Base-by-base conservation (phyloP, 2,888 invertebrate species). In the Octonoba sinensis region DNA sequence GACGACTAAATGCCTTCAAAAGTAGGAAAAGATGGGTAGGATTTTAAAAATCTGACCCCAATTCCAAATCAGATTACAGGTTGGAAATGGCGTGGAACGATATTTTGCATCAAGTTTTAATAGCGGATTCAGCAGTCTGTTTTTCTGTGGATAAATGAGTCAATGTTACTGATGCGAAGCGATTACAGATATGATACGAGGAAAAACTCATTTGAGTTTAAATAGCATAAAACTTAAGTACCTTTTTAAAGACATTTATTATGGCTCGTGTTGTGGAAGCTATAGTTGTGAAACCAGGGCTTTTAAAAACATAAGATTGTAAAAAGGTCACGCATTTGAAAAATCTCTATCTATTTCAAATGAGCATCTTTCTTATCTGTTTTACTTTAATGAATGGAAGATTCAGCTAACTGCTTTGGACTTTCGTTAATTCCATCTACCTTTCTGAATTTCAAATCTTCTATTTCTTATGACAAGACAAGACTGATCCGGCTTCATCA, bases 91-190 rank as follows among this genome's bases (percentile, higher is more conserved):
- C 24, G 73, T 74, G 54, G 62, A 70, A 77, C 67, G 24, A 24
- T 46, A 20, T 70, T 64, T 70, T 64, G 64, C 54, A 67, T 70
- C 54, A 20, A 47, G 22, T 54, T 62, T 69, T 46, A 20, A 70
- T 70, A 70, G 47, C 54, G 64, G 64, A 67, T 60, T 60, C 47
- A 46, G 13, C 22, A 2, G 49, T 59, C 24, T 27, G 15, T 44
- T n/a, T 20, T 27, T 70, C 59, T 18, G 16, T 46, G 44, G 44
- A 22, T 59, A 74, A 74, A 74, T 51, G 64, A 77, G 49, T 54
- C 62, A 22, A 47, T 70, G 76, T 69, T 62, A 70, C 62, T 77
- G 76, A 64, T 77, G 76, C 76, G 64, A 62, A 62, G 27, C 59
- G 59, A 47, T 44, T 54, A 46, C 59, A 59, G 69, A 77, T 56